phyloP scores from a whole-genome alignment of 1,140 invertebrate species.

The Paraescarpia echinospica region DNA sequence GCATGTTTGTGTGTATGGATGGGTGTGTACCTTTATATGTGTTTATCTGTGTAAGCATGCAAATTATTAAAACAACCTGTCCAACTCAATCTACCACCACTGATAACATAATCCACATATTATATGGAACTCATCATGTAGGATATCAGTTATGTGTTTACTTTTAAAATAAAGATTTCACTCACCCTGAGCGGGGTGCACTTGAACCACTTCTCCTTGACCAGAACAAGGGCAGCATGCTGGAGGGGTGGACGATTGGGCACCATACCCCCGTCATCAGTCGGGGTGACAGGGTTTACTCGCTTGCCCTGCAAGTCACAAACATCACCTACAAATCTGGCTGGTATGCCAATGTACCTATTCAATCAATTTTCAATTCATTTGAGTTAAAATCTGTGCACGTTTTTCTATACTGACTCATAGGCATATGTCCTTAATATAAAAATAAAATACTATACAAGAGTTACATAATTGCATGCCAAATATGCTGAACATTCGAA shows the following conservation, averaged over 20 bases:
- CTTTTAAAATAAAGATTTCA: not conserved
- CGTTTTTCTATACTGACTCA: not conserved
- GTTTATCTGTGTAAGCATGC: not conserved
- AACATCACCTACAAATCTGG: not conserved
- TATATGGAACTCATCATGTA: not conserved
- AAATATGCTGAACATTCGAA: not conserved
- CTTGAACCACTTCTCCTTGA: slow-evolving; percentile 4
- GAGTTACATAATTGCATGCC: not conserved
- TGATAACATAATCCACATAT: not conserved
- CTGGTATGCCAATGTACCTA: not conserved
- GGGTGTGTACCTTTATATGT: too few species aligned
- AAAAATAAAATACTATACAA: not conserved
- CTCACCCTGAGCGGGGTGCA: not conserved
- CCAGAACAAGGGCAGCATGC: not conserved
- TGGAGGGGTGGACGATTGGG: not conserved
- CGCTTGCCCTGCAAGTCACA: not conserved
- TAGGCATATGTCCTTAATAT: too few species aligned
- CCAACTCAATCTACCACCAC: not conserved
- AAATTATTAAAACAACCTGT: not conserved
- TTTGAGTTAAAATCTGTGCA: not conserved
- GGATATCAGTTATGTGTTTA: not conserved
- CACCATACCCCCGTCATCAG: not conserved
- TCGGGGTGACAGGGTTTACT: not conserved
- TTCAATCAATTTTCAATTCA: not conserved
- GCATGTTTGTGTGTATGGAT: not conserved